phyloP scores from a whole-genome alignment of 2,888 invertebrate genomes.

The Drosophila mayaguana region DNA sequence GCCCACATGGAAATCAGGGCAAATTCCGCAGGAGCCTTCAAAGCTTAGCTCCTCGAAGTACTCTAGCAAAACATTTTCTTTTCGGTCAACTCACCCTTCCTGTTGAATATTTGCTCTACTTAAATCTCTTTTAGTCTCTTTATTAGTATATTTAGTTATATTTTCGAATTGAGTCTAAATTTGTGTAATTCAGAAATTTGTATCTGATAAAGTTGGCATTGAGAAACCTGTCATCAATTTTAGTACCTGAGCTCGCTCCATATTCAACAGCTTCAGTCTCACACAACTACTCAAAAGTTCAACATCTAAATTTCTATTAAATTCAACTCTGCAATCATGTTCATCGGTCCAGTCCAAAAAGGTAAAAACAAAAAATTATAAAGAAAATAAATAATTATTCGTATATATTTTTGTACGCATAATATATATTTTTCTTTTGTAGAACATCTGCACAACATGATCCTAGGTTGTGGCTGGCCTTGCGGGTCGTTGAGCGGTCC shows the following conservation, averaged over 20 bases:
- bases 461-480: constrained; percentile 62
- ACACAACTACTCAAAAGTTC: not conserved
- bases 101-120: too few relatives aligned
- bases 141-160: not conserved
- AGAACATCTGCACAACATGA: constrained; percentile 18
- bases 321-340: constrained; percentile 20
- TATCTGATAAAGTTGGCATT: not conserved
- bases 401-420: not conserved
- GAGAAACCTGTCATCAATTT: not conserved
- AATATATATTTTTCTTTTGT: too few relatives aligned
- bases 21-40: too few relatives aligned
- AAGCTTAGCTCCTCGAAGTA: too few relatives aligned
- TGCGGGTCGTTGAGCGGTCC: constrained; percentile 62
- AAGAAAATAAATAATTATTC: too few relatives aligned
- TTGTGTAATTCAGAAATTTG: not conserved
- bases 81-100: too few relatives aligned
- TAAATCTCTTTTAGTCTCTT: too few relatives aligned
- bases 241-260: not conserved
- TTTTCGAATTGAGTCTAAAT: not conserved
- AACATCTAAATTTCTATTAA: constrained; percentile 23
- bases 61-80: too few relatives aligned
- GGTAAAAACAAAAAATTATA: not conserved
- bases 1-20: too few relatives aligned
- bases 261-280: constrained; percentile 1
- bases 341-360: constrained; percentile 36